These are phyloP conservation scores for Aspidiotus destructor DNA, from an alignment of 2,888 invertebrate genomes.

Conservation along the genomic window DNA sequence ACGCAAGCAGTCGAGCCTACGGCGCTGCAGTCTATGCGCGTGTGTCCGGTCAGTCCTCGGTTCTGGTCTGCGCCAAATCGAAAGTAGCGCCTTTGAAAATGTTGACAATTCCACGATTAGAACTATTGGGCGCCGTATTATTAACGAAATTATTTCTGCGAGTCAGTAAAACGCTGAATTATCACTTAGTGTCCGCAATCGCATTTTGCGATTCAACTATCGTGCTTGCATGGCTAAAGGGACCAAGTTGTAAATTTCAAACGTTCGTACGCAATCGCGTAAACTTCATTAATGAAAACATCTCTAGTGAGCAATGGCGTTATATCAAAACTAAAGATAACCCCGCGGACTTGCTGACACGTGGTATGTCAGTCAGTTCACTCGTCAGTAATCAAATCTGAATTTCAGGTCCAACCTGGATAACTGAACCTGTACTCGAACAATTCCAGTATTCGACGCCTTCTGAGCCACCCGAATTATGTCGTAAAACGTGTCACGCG, in stretches of 20 bases:
- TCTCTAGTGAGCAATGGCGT: background rate
- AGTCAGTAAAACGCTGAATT: constrained; percentile 2
- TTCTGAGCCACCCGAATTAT: background rate
- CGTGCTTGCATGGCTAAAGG: constrained; percentile 12
- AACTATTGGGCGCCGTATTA: constrained; percentile 34
- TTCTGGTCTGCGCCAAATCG: constrained; percentile 20
- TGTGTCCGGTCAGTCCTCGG: background rate
- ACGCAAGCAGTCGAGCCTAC: constrained; percentile 13
- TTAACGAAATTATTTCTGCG: constrained; percentile 21
- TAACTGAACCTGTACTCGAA: background rate
- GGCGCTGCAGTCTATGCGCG: constrained; percentile 13
- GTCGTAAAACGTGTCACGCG: background rate
- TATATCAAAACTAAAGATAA: constrained; percentile 20
- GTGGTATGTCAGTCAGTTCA: background rate
- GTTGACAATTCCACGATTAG: constrained; percentile 32
- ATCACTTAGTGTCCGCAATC: background rate
- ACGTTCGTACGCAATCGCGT: constrained; percentile 20
- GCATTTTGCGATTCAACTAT: constrained; percentile 11
- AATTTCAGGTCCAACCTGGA: constrained; percentile 7
- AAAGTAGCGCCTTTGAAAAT: constrained; percentile 22
- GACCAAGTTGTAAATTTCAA: background rate
- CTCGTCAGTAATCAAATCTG: constrained; percentile 8
- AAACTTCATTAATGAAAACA: background rate
- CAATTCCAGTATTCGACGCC: background rate
- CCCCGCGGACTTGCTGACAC: constrained; percentile 12